phyloP scores from a whole-genome alignment of 2,888 invertebrate genomes.

The Parnassius mnemosyne region DNA sequence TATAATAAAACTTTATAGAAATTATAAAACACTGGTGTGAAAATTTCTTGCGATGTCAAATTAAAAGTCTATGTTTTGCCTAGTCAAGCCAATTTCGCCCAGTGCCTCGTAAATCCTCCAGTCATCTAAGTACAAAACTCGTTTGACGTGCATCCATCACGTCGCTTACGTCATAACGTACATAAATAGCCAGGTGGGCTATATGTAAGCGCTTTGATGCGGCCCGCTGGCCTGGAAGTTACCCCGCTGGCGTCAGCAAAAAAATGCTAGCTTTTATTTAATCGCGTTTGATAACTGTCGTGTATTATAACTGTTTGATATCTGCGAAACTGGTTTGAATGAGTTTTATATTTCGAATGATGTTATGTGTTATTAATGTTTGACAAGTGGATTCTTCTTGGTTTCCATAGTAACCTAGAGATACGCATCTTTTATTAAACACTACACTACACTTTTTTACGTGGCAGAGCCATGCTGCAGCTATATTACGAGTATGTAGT shows the following conservation, averaged over 20 bases:
- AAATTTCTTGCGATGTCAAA: conserved; percentile 8
- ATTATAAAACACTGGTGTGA: too few species aligned
- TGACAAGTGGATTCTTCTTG: too few species aligned
- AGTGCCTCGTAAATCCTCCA: conserved; percentile 6
- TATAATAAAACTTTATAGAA: too few species aligned
- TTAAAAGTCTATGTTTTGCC: conserved; percentile 13
- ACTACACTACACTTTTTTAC: too few species aligned
- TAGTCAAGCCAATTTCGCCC: conserved; percentile 10
- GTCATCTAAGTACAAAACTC: conserved; percentile 16
- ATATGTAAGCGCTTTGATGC: conserved; percentile 37
- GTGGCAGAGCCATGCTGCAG: too few species aligned
- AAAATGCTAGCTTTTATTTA: conserved; percentile 25
- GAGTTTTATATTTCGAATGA: conserved; percentile 19
- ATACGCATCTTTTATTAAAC: too few species aligned
- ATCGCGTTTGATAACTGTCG: conserved; percentile 9
- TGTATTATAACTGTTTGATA: conserved; percentile 13
- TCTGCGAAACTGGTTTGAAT: conserved; percentile 9
- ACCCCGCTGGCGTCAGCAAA: conserved; percentile 33
- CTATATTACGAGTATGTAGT: too few species aligned
- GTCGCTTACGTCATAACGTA: conserved; percentile 21
- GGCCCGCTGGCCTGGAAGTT: conserved; percentile 37
- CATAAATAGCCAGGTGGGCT: conserved; percentile 28
- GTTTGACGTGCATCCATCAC: conserved; percentile 11
- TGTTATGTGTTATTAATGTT: conserved; percentile 3
- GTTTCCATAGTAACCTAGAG: too few species aligned